phyloP scores from a whole-genome alignment of 2,113 vertebrate species.

The Oxyruncus cristatus region DNA sequence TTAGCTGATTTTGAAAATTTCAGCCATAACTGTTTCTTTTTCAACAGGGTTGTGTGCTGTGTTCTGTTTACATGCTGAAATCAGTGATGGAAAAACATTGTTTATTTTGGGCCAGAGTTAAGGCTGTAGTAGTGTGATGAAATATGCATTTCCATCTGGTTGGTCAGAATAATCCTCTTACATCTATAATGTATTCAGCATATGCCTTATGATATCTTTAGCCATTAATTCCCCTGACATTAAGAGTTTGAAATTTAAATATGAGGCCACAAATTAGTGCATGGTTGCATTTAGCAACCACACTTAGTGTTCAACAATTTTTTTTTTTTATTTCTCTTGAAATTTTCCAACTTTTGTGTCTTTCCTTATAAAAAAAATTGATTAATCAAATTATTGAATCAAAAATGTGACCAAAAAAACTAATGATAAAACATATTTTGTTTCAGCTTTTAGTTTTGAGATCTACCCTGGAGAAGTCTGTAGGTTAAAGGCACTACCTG shows the following conservation, averaged over 20 bases:
- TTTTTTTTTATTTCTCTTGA: neutral
- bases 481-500: neutral
- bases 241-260: conserved; percentile 11
- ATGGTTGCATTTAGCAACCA: neutral
- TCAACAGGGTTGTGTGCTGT: neutral
- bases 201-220: neutral
- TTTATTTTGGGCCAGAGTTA: conserved; percentile 37
- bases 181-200: conserved; percentile 31
- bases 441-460: neutral
- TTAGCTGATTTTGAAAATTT: neutral
- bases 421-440: neutral
- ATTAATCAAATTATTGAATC: neutral
- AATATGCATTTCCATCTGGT: conserved; percentile 66
- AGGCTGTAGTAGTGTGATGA: conserved; percentile 16
- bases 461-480: neutral
- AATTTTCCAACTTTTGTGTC: neutral
- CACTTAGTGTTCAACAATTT: neutral
- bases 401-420: neutral
- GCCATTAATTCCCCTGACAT: conserved; percentile 36
- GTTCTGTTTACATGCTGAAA: conserved; percentile 35
- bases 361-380: neutral
- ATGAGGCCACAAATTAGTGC: neutral
- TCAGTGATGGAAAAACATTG: conserved; percentile 11
- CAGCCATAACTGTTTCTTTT: neutral
- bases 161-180: conserved; percentile 62